phyloP scores from a whole-genome alignment of 2,797 vertebrate genomes.

The Sebastes aleutianus region DNA sequence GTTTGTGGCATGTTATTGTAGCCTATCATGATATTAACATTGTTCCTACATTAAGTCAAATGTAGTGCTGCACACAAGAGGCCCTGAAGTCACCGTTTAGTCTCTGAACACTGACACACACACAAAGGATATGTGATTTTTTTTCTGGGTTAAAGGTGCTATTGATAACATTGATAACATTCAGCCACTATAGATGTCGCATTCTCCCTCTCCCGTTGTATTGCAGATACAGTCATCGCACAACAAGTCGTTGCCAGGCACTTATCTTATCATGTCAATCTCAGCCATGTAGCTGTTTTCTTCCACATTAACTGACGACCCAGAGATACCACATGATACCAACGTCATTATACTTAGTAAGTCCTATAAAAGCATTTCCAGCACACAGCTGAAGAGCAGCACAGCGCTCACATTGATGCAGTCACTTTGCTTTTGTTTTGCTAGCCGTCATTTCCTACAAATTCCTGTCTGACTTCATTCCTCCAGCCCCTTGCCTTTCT shows the following conservation, averaged over 20 bases:
- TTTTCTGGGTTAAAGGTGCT: neutral
- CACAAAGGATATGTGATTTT: slow-evolving; percentile 21
- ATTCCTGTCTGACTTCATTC: slow-evolving; percentile 55
- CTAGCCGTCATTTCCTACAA: slow-evolving; percentile 44
- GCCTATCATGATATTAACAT: neutral
- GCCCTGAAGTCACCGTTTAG: neutral
- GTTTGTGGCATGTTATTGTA: slow-evolving; percentile 27
- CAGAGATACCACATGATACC: too few species aligned
- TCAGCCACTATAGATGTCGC: too few species aligned
- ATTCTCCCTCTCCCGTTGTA: too few species aligned
- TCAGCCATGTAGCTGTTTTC: too few species aligned
- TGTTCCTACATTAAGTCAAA: neutral
- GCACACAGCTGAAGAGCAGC: neutral
- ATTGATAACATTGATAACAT: too few species aligned
- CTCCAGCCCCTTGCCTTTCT: neutral
- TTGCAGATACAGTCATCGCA: too few species aligned
- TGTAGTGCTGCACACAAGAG: neutral
- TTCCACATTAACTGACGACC: too few species aligned
- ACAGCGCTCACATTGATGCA: slow-evolving; percentile 3
- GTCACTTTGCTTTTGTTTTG: slow-evolving; percentile 54
- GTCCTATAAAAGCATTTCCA: neutral
- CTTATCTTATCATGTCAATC: too few species aligned
- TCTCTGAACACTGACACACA: slow-evolving; percentile 1
- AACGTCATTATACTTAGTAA: neutral
- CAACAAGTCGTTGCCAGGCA: too few species aligned